Base-by-base conservation (phyloP, 2,888 invertebrate genomes). In the Noctua pronuba region DNA sequence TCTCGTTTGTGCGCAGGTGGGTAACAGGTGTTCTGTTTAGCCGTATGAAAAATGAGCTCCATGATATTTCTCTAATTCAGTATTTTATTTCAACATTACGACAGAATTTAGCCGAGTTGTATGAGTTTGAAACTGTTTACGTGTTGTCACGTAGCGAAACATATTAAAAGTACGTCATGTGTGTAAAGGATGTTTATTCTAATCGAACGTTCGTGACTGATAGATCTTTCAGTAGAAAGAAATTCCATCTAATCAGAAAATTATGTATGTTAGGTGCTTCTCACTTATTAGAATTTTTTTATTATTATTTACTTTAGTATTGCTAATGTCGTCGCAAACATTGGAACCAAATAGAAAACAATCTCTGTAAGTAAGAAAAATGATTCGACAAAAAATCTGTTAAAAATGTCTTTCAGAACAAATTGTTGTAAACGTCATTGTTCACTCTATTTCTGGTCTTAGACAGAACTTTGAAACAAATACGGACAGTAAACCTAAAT, bases 11-110 rank as follows among this genome's bases (percentile, higher is more conserved):
- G 85, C 83, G 84, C 88, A 88, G 87, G 62, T 88, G 89, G 90
- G 91, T 91, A 93, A 91, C 93, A 93, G 92, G 92, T 94, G 93
- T 88, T 90, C 87, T 90, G 91, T 90, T 91, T 86, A 91, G 85
- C 86, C 87, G 77, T 88, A 90, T 90, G 91, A 91, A 90, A 91
- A 91, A 92, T 89, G 80, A 87, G 82, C 88, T 89, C 85, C 88
- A 75, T 88, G 87, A 87, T 88, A 88, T 90, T 88, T 86, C 80
- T 88, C 83, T 85, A 90, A 87, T 87, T 87, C 79, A 88, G 85
- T 89, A 83, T 89, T 89, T 90, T 89, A 86, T 90, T 88, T 88
- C 83, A 46, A 66, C 58, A 73, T 70, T 80, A 73, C 78, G 71
- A 83, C 82, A 79, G 65, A 69, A 60, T 78, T 73, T 69, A 28